phyloP scores from a whole-genome alignment of 2,888 invertebrate species.

The Autographa gamma region DNA sequence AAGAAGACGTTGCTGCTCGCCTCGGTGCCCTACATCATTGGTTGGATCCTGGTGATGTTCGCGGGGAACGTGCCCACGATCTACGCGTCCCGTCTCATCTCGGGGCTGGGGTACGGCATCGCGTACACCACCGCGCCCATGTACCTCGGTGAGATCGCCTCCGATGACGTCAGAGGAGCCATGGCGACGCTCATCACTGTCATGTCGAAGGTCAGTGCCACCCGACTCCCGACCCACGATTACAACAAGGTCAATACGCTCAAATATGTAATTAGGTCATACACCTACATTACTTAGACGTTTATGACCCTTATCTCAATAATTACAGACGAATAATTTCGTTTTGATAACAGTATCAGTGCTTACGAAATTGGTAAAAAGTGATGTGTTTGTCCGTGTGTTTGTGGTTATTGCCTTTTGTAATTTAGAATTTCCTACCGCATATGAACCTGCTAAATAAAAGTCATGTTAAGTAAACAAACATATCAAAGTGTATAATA shows the following conservation, averaged over 20 bases:
- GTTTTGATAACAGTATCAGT: constrained; percentile 22
- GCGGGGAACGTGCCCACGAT: constrained; percentile 88
- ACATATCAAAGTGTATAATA: not conserved
- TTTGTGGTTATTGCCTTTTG: constrained; percentile 17
- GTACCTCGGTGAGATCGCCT: constrained; percentile 90
- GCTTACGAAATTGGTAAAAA: constrained; percentile 11
- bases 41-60: constrained; percentile 91
- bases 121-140: constrained; percentile 90
- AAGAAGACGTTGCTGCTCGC: constrained; percentile 90
- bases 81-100: constrained; percentile 89
- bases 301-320: constrained; percentile 25
- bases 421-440: constrained; percentile 15
- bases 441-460: not conserved
- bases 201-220: constrained; percentile 83
- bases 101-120: constrained; percentile 90
- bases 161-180: constrained; percentile 88
- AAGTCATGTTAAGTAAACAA: not conserved
- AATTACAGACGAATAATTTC: constrained; percentile 22
- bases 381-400: constrained; percentile 3
- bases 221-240: constrained; percentile 21
- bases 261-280: constrained; percentile 54
- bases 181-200: constrained; percentile 90
- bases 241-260: constrained; percentile 28
- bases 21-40: constrained; percentile 89
- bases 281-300: constrained; percentile 46